Evolutionary conservation across 1,140 invertebrate genomes (phyloP).

Genomic region (Ericerus pela): DNA sequence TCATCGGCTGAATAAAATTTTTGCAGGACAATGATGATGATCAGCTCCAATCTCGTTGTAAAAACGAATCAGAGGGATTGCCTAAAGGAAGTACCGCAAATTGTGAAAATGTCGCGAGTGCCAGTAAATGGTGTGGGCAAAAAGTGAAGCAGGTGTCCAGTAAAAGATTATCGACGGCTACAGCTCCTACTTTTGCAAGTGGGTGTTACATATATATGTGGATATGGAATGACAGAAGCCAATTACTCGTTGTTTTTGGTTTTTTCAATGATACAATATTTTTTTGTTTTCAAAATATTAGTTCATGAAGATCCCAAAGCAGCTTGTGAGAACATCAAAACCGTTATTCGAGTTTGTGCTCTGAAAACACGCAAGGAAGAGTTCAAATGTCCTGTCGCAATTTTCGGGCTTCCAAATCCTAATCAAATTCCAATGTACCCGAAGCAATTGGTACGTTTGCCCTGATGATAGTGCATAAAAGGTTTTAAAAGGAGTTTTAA

Average conservation of each 20-base stretch:
- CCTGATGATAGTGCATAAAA: too few relatives aligned
- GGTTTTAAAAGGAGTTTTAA: too few relatives aligned
- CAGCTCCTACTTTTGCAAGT: slow-evolving; percentile 24
- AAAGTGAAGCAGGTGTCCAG: not conserved
- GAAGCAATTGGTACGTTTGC: slow-evolving; percentile 31
- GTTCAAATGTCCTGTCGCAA: slow-evolving; percentile 21
- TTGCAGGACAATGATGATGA: slow-evolving; percentile 4
- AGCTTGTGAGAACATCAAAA: slow-evolving; percentile 1
- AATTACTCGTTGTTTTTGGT: not conserved
- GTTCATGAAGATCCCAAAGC: slow-evolving; percentile 17
- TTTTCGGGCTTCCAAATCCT: slow-evolving; percentile 31
- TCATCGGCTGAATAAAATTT: too few relatives aligned
- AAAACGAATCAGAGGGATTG: slow-evolving; percentile 1
- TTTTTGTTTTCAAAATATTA: too few relatives aligned
- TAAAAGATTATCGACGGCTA: slow-evolving; percentile 8
- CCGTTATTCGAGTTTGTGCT: slow-evolving; percentile 15
- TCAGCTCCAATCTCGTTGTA: not conserved
- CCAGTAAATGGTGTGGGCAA: slow-evolving; percentile 17
- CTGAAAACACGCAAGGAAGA: slow-evolving; percentile 21
- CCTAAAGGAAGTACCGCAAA: slow-evolving; percentile 17
- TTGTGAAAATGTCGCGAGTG: slow-evolving; percentile 38
- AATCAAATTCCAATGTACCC: slow-evolving; percentile 32
- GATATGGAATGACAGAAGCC: too few relatives aligned
- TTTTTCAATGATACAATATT: not conserved
- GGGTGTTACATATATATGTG: too few relatives aligned